Conservation (phyloP, 1,140 invertebrate genomes). For the Hermetia illucens region DNA sequence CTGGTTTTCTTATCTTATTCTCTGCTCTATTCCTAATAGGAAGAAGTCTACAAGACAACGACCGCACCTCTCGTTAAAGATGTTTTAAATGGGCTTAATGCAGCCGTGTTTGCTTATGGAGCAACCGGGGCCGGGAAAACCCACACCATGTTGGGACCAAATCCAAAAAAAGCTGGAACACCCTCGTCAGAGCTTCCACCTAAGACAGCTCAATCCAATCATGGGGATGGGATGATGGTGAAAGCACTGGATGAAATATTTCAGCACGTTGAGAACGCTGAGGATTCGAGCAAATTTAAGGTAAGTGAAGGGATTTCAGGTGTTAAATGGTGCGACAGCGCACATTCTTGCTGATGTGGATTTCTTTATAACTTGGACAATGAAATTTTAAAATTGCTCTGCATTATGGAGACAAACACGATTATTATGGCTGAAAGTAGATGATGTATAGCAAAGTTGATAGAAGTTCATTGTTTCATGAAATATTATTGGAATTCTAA, state of each 20-base stretch:
- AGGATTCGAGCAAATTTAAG: slow-evolving; percentile 14
- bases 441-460: too few species aligned
- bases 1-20: too few species aligned
- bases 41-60: slow-evolving; percentile 70
- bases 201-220: slow-evolving; percentile 7
- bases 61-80: slow-evolving; percentile 74
- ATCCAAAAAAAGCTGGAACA: slow-evolving; percentile 19
- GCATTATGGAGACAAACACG: too few species aligned
- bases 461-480: too few species aligned
- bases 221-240: slow-evolving; percentile 21
- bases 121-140: slow-evolving; percentile 27
- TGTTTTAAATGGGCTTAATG: slow-evolving; percentile 85
- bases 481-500: too few species aligned
- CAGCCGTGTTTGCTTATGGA: slow-evolving; percentile 89
- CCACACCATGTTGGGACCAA: slow-evolving; percentile 28
- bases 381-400: too few species aligned
- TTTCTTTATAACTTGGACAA: too few species aligned
- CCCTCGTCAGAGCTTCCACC: slow-evolving; percentile 7
- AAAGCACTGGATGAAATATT: slow-evolving; percentile 30
- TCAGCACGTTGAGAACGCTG: slow-evolving; percentile 18
- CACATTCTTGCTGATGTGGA: too few species aligned
- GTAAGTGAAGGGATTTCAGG: slow-evolving; percentile 6
- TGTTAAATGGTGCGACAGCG: neutral
- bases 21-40: slow-evolving; percentile 22
- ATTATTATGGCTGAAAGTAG: too few species aligned